Conservation (phyloP, 23 tunicate genomes). For the Trididemnum clinides region DNA sequence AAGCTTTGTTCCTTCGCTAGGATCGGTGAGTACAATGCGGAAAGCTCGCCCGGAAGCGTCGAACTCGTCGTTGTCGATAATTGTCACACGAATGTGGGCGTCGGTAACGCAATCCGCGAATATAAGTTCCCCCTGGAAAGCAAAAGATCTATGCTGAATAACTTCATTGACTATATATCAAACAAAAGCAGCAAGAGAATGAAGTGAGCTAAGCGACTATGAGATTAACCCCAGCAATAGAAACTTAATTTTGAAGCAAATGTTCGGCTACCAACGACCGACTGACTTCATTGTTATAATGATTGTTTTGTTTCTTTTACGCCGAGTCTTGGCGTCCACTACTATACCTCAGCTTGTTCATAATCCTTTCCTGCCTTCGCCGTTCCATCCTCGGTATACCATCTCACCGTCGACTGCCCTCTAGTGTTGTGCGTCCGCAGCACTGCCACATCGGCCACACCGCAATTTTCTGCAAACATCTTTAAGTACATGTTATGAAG, state of each 20-base stretch:
- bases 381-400: slow-evolving; percentile 95
- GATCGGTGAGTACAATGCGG: slow-evolving; percentile 72
- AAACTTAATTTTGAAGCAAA: too few species aligned
- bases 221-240: neutral
- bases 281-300: too few species aligned
- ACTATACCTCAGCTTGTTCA: slow-evolving; percentile 59
- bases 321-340: neutral
- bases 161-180: too few species aligned
- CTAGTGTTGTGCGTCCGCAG: slow-evolving; percentile 92
- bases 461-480: slow-evolving; percentile 86
- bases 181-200: too few species aligned
- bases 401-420: slow-evolving; percentile 71
- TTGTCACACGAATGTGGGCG: slow-evolving; percentile 72
- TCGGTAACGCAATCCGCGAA: slow-evolving; percentile 82
- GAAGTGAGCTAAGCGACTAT: too few species aligned
- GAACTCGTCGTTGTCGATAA: slow-evolving; percentile 95
- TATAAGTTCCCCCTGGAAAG: slow-evolving; percentile 69
- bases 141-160: too few species aligned
- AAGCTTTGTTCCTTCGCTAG: slow-evolving; percentile 92
- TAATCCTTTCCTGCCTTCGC: slow-evolving; percentile 99
- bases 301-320: neutral
- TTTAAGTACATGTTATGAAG: too few species aligned
- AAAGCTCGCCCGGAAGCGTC: slow-evolving; percentile 90
- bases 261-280: too few species aligned
- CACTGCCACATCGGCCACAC: slow-evolving; percentile 87